These are phyloP conservation scores for Elysia chlorotica DNA, from an alignment of 1,140 invertebrate species.

Conservation along the genomic window DNA sequence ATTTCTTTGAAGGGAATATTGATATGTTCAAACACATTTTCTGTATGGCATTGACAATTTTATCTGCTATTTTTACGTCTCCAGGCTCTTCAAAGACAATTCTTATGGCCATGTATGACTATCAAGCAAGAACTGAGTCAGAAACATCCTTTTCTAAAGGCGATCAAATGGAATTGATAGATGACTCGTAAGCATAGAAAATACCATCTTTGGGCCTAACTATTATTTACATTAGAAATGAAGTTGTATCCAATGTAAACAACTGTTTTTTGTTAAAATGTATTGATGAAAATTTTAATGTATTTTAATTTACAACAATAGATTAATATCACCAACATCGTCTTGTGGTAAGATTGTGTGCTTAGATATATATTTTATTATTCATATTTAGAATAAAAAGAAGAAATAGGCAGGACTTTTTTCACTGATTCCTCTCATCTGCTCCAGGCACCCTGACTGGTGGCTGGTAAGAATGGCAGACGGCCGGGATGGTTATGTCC, in stretches of 20 bases:
- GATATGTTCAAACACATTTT: background rate
- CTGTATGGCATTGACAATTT: background rate
- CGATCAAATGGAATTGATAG: slow-evolving; percentile 13
- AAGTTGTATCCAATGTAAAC: background rate
- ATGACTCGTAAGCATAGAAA: slow-evolving; percentile 14
- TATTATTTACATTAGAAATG: background rate
- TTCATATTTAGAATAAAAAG: too few species aligned
- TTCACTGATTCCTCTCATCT: background rate
- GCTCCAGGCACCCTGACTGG: slow-evolving; percentile 42
- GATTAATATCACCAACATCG: too few species aligned
- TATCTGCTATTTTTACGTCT: background rate
- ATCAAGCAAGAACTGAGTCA: slow-evolving; percentile 16
- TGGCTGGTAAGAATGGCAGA: slow-evolving; percentile 46
- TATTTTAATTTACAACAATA: background rate
- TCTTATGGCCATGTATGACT: slow-evolving; percentile 17
- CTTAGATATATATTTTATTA: background rate
- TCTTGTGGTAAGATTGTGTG: background rate
- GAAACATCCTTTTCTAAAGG: slow-evolving; percentile 18
- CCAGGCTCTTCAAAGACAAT: slow-evolving; percentile 7
- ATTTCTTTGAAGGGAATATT: background rate
- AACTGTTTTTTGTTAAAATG: background rate
- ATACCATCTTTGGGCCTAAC: background rate
- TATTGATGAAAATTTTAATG: background rate
- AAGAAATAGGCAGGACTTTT: background rate
- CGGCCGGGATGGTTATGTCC: slow-evolving; percentile 52